Conservation (phyloP, 2,888 invertebrate genomes). For the Ochlodes sylvanus region DNA sequence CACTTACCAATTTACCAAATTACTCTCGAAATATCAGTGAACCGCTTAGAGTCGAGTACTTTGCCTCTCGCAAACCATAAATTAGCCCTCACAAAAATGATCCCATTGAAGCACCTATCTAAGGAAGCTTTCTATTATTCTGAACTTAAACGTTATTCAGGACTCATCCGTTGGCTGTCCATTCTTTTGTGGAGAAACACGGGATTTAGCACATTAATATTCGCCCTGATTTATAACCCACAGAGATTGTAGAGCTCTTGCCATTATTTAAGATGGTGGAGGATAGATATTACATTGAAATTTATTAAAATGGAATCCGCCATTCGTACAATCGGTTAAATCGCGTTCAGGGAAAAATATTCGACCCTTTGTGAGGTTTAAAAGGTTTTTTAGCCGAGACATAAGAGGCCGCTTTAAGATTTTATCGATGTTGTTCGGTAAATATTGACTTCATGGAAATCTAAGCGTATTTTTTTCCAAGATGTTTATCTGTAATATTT, state of each 20-base stretch:
- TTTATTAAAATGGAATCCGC: slow-evolving; percentile 39
- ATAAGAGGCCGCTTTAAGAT: slow-evolving; percentile 15
- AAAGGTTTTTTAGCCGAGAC: slow-evolving; percentile 11
- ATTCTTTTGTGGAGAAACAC: slow-evolving; percentile 34
- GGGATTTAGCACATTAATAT: slow-evolving; percentile 46
- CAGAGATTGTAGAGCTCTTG: slow-evolving; percentile 41
- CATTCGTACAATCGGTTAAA: slow-evolving; percentile 30
- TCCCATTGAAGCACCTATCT: slow-evolving; percentile 34
- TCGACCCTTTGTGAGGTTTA: slow-evolving; percentile 28
- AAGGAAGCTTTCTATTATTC: slow-evolving; percentile 35
- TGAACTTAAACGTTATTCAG: slow-evolving; percentile 35
- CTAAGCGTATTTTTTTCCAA: neutral
- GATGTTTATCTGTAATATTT: neutral
- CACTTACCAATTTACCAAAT: too few relatives aligned
- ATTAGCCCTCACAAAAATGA: slow-evolving; percentile 36
- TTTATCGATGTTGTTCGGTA: slow-evolving; percentile 1
- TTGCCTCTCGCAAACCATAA: slow-evolving; percentile 25
- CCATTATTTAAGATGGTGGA: slow-evolving; percentile 44
- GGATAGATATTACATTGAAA: slow-evolving; percentile 40
- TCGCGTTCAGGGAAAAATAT: slow-evolving; percentile 27
- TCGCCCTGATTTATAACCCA: slow-evolving; percentile 47
- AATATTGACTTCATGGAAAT: neutral
- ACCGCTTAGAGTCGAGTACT: slow-evolving; percentile 7
- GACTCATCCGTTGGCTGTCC: slow-evolving; percentile 28
- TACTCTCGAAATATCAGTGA: neutral